Evolutionary conservation across 2,113 vertebrate species (phyloP), one percentile per base, ranked within the genome.

Genomic region (Xiphorhynchus elegans): DNA sequence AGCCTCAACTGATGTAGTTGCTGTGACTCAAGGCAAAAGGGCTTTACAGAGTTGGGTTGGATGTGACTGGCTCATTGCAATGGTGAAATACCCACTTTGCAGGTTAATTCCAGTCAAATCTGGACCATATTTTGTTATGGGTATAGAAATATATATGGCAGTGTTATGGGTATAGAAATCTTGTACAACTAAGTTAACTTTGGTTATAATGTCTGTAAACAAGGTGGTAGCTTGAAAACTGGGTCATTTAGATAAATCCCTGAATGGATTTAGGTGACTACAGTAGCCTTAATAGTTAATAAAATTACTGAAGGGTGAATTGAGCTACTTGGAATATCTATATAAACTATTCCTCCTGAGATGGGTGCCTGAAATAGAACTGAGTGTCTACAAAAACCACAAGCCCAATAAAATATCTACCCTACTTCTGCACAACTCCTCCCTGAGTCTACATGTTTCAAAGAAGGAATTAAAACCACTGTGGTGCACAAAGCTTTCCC

Each of bases 401-500:
- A 53, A 69, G 26, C n/a, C 35, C 46, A 69, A 49, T 68, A 56
- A 81, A 86, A 70, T 33, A n/a, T n/a, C 42, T 73, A 3, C 66
- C 25, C 19, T 67, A 23, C 13, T 81, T 67, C 80, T 83, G 21
- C 72, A 35, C 19, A 59, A 24, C 72, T 89, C 83, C 47, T 89
- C 79, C 64, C 49, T 37, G 39, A 70, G 31, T 25, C 82, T 80
- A 1, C 50, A 25, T 6, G 18, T 74, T 96, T 77, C 55, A 88
- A 75, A 96, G 56, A 67, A 89, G 39, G 37, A 84, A 73, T 93
- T 96, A 60, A 17, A 84, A 72, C 49, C 17, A 73, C 77, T 87
- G 77, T 84, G 79, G 9, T 47, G 58, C 67, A 75, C 80, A 78
- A 95, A 81, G 70, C 80, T 94, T 90, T 97, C 91, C 87, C 96